Base-by-base conservation (phyloP, 2,888 invertebrate species). In the Anaspis maculata region DNA sequence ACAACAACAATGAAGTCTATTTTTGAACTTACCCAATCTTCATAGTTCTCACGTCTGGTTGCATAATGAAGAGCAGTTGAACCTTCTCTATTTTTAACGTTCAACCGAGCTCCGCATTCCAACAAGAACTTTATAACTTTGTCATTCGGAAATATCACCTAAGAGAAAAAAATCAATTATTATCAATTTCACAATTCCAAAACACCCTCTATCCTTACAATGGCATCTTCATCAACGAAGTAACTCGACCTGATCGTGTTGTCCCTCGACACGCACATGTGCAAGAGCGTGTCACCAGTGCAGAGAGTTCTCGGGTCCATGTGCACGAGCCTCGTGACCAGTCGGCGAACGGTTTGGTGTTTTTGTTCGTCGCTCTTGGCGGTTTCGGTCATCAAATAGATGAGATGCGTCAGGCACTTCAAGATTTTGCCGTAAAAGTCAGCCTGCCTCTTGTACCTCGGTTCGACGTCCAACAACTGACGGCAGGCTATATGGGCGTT, bases 61-160 rank as follows among this genome's bases (percentile, higher is more conserved):
- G 87, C 88, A 41, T 85, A 73, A 67, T 89, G 89, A 45, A 92
- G 72, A 34, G 91, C 77, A 26, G 89, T 87, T 32, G 81, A 81
- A 51, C 81, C 77, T 35, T 76, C 74, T 59, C 76, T 75, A 67
- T 90, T 90, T 49, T 77, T 74, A 16, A 79, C 79, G 63, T 83
- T 82, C 1, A 84, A 78, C 56, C 75, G 71, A 10, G 86, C 83
- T 27, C 90, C 90, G 64, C 83, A 82, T 44, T 77, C 74, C 40
- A 91, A 67, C 46, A 92, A 72, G 55, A 85, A 69, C 56, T 73
- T 71, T 34, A 82, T 77, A 26, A 85, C 83, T 31, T 69, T 69
- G 45, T 72, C 67, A 55, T 77, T 74, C 14, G 90, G 91, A 69
- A 89, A 84, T 49, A 83, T 74, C 52, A 75, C 70, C 79, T 80